Percentiles rank a stretch among this genome's conserved stretches.
phyloP scores from a whole-genome alignment of 2,888 invertebrate species.

The Meiosimyza platycephala region DNA sequence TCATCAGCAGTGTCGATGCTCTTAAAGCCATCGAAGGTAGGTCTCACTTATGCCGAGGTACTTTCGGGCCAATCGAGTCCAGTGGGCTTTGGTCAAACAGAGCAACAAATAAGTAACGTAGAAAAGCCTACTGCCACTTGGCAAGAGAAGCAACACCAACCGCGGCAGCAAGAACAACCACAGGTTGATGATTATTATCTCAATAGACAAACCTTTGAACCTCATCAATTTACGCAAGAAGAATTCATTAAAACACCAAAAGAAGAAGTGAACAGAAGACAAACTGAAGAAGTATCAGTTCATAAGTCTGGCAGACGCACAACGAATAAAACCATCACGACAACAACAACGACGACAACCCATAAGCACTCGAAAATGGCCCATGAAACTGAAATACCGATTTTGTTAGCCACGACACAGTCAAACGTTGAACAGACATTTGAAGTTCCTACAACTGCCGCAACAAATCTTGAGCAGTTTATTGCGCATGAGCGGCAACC shows the following conservation, averaged over 20 bases:
- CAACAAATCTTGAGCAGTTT: slow-evolving; percentile 21
- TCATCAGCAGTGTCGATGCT: slow-evolving; percentile 69
- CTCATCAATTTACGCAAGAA: slow-evolving; percentile 36
- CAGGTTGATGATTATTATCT: slow-evolving; percentile 40
- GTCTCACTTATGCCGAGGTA: slow-evolving; percentile 76
- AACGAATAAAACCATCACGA: slow-evolving; percentile 36
- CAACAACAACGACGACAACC: slow-evolving; percentile 32
- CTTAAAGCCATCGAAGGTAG: slow-evolving; percentile 65
- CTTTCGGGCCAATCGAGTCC: slow-evolving; percentile 73
- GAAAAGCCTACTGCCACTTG: slow-evolving; percentile 44
- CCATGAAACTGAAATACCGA: slow-evolving; percentile 6
- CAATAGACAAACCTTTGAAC: slow-evolving; percentile 38
- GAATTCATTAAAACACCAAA: background rate
- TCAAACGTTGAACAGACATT: background rate
- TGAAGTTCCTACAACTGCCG: slow-evolving; percentile 41
- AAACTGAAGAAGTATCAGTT: slow-evolving; percentile 36
- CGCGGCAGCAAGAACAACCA: slow-evolving; percentile 32
- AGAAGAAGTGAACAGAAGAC: slow-evolving; percentile 32
- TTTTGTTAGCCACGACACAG: background rate
- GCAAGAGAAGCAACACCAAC: slow-evolving; percentile 34
- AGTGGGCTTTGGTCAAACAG: slow-evolving; percentile 54
- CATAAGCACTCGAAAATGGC: background rate
- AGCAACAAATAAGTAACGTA: slow-evolving; percentile 44
- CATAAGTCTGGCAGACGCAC: slow-evolving; percentile 38
- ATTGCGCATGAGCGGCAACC: slow-evolving; percentile 40